A percentile compares a stretch with the other conserved stretches of the same genome.
Evolutionary conservation across 2,888 invertebrate species (phyloP).

Genomic region (Fragum whitleyi): DNA sequence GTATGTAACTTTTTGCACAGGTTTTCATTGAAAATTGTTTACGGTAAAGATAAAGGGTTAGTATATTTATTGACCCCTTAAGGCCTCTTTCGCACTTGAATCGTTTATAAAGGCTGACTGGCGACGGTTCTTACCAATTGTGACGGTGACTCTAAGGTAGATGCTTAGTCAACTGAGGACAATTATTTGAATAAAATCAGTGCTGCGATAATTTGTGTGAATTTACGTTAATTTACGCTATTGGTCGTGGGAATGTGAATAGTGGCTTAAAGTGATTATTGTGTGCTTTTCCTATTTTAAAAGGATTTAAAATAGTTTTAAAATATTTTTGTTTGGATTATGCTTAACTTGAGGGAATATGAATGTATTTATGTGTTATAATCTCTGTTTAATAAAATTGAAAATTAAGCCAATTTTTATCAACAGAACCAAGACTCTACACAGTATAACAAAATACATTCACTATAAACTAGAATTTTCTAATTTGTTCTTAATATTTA

Average conservation of each 20-base stretch:
- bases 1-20: too few species aligned
- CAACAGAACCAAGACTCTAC: too few species aligned
- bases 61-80: conserved; percentile 1
- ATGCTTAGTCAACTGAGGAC: conserved; percentile 1
- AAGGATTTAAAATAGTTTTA: not conserved
- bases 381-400: too few species aligned
- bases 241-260: not conserved
- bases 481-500: too few species aligned
- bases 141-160: not conserved
- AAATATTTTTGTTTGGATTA: not conserved
- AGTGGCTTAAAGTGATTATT: not conserved
- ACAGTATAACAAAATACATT: too few species aligned
- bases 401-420: too few species aligned
- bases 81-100: conserved; percentile 1
- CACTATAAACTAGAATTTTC: too few species aligned
- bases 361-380: too few species aligned
- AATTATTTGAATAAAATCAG: not conserved
- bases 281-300: not conserved
- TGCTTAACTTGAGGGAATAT: too few species aligned
- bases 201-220: not conserved
- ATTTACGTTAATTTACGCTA: not conserved
- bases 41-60: not conserved
- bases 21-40: not conserved
- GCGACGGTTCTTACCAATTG: not conserved
- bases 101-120: not conserved